Base-by-base conservation (phyloP, 2,797 vertebrate species). In the Synanceia verrucosa region DNA sequence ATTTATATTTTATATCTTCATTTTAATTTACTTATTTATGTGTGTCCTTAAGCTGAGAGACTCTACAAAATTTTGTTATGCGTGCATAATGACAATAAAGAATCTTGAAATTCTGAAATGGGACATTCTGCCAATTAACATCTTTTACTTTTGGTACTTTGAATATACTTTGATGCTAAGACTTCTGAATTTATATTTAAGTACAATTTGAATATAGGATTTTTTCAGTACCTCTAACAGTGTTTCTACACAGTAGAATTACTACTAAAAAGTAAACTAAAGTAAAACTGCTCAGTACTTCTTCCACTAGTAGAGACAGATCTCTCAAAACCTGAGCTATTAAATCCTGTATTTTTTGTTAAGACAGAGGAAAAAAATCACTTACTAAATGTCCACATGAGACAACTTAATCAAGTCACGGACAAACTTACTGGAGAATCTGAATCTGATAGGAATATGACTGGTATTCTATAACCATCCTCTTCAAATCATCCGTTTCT, bases 341-440 rank as follows among this genome's bases (percentile, higher is more conserved):
- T 51, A 51, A 62, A 63, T 33, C 5, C 18, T n/a, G n/a, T n/a
- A n/a, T n/a, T n/a, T n/a, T n/a, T n/a, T n/a, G n/a, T 16, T 9
- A 13, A 37, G 41, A 39, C 1, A 41, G 23, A 47, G 8, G 8
- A 23, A n/a, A 16, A 3, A 44, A 12, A 24, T 44, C 33, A 29
- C 56, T 4, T 12, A 7, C 51, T 67, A 13, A 47, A 59, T 36
- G 6, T 44, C 10, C 13, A 39, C 9, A 73, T 5, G 14, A 5
- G 16, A 50, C 9, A 41, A 13, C 4, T 51, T 58, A 14, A 44
- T 11, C 0, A 63, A 21, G 11, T 53, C 14, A 46, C 14, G 19
- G 23, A 29, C 14, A 61, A 33, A 92, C 87, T 69, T 82, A 94
- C 94, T 93, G 94, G 12, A 94, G 92, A 43, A 87, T 69, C 73